Percentiles rank a stretch among this genome's conserved stretches.
Conservation (phyloP, 2,113 vertebrate species). For the Procavia capensis region DNA sequence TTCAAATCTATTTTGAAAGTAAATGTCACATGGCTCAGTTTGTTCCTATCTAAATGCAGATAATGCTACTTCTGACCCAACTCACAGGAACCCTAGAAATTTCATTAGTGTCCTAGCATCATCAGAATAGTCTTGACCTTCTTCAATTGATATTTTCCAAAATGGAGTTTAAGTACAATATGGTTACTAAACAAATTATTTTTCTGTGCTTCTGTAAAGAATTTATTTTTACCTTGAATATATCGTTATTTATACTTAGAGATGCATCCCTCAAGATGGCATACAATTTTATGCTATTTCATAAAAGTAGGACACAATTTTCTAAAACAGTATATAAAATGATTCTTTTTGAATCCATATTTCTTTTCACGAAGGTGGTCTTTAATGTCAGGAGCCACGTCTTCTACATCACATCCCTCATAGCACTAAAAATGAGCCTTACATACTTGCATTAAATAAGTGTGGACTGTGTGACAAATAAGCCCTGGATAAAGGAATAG, state of each 20-base stretch:
- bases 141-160: constrained; percentile 13
- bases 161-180: background rate
- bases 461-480: background rate
- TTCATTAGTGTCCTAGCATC: background rate
- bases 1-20: constrained; percentile 34
- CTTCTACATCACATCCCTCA: background rate
- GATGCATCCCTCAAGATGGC: background rate
- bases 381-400: background rate
- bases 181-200: background rate
- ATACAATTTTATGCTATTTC: background rate
- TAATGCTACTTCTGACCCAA: background rate
- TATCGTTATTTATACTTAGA: background rate
- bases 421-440: background rate
- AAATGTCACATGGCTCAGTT: background rate
- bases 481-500: background rate
- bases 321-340: background rate
- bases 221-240: constrained; percentile 53
- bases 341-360: background rate
- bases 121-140: background rate
- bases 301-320: background rate
- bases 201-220: constrained; percentile 21
- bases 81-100: background rate
- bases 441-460: background rate
- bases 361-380: background rate
- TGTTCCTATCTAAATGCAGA: background rate